phyloP scores from a whole-genome alignment of 2,797 vertebrate genomes.

The Intellagama lesueurii region DNA sequence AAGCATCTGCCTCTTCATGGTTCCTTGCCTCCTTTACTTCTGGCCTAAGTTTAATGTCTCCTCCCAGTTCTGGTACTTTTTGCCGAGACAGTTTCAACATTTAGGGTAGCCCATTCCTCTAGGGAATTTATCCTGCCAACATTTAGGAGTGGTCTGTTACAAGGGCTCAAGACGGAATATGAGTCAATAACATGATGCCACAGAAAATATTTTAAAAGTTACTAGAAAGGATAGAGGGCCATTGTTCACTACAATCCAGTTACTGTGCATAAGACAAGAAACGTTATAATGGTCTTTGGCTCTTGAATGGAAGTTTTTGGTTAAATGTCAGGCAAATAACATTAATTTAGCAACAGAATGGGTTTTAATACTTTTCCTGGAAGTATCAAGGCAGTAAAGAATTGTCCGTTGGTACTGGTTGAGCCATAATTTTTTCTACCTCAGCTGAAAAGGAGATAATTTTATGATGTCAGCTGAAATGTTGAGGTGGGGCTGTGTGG shows the following conservation, averaged over 20 bases:
- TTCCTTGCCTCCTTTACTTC: neutral
- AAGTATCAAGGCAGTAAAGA: slow-evolving; percentile 11
- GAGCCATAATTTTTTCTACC: slow-evolving; percentile 15
- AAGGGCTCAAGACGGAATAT: slow-evolving; percentile 24
- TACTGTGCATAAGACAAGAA: slow-evolving; percentile 34
- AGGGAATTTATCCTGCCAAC: slow-evolving; percentile 12
- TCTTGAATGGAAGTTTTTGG: slow-evolving; percentile 25
- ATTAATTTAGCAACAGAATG: slow-evolving; percentile 19
- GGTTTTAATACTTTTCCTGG: slow-evolving; percentile 31
- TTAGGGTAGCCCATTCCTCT: slow-evolving; percentile 13
- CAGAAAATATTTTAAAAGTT: slow-evolving; percentile 4
- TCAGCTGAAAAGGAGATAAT: neutral
- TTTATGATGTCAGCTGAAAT: slow-evolving; percentile 1
- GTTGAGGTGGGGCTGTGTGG: neutral
- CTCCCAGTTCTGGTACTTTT: slow-evolving; percentile 1
- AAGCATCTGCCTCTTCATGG: neutral
- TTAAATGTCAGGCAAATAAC: slow-evolving; percentile 43
- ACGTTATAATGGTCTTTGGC: slow-evolving; percentile 33
- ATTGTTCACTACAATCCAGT: slow-evolving; percentile 38
- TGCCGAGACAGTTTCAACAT: slow-evolving; percentile 4
- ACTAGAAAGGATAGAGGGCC: slow-evolving; percentile 23
- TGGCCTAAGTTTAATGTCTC: slow-evolving; percentile 3
- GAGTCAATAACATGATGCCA: slow-evolving; percentile 34
- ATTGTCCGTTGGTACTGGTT: neutral
- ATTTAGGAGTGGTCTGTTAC: slow-evolving; percentile 30